These are phyloP conservation scores for Willisornis vidua DNA, from an alignment of 2,113 vertebrate genomes.

Conservation along the genomic window DNA sequence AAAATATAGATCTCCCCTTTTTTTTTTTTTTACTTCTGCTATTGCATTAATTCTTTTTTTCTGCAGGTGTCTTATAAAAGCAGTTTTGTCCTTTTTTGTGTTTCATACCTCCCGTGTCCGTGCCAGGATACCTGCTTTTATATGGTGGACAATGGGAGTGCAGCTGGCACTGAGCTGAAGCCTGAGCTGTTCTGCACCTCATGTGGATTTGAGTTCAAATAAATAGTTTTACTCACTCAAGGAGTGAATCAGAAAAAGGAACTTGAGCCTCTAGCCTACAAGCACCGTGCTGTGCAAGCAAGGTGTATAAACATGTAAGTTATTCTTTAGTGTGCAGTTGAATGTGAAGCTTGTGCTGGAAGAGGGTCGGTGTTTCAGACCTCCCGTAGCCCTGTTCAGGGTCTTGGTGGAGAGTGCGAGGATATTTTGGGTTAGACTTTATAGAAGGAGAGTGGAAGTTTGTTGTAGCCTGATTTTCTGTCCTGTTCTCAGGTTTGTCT, in stretches of 20 bases:
- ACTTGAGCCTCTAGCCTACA: constrained; percentile 23
- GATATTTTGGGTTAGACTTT: not conserved
- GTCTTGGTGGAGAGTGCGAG: not conserved
- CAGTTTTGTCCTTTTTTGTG: constrained; percentile 25
- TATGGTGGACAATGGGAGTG: constrained; percentile 47
- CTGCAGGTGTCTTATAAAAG: constrained; percentile 19
- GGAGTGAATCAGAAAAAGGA: constrained; percentile 51
- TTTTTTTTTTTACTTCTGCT: not conserved
- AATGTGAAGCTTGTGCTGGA: not conserved
- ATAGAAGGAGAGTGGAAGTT: not conserved
- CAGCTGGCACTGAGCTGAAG: not conserved
- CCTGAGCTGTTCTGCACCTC: not conserved
- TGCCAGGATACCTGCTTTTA: constrained; percentile 39
- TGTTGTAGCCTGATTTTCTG: not conserved
- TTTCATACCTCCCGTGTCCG: not conserved
- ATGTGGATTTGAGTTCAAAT: constrained; percentile 27
- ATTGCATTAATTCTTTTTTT: not conserved
- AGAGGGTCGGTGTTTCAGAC: not conserved
- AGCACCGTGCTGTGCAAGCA: constrained; percentile 10
- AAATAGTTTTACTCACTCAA: constrained; percentile 35
- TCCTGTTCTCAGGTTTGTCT: not conserved
- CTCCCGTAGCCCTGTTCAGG: not conserved
- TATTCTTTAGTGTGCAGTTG: not conserved
- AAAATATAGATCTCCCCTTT: not conserved
- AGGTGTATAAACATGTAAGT: constrained; percentile 2